phyloP scores from a whole-genome alignment of 30 jellyfish, hydroid and myxozoan species.

The Hydra vulgaris region DNA sequence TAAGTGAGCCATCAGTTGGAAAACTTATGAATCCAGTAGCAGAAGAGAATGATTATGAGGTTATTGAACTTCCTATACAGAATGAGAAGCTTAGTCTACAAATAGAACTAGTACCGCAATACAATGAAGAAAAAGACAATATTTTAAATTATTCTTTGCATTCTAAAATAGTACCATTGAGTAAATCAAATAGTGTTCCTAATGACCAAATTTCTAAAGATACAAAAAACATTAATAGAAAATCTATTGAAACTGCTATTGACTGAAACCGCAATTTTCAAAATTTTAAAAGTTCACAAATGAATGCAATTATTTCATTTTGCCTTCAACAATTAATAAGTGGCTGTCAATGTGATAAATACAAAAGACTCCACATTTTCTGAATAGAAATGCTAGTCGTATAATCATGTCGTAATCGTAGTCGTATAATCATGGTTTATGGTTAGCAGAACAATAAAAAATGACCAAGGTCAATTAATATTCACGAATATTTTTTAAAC shows the following conservation, averaged over 20 bases:
- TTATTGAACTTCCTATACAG: background rate
- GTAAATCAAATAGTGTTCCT: background rate
- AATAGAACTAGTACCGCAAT: background rate
- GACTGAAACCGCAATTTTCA: background rate
- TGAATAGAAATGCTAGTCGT: too few species aligned
- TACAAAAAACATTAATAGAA: background rate
- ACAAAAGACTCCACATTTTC: too few species aligned
- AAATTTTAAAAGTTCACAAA: background rate
- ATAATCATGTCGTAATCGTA: too few species aligned
- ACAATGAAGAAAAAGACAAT: background rate
- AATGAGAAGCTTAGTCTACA: background rate
- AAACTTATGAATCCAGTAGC: background rate
- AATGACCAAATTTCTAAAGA: background rate
- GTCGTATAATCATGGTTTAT: too few species aligned
- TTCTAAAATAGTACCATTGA: background rate
- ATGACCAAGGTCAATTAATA: too few species aligned
- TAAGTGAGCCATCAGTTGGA: constrained; percentile 16
- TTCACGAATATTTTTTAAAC: background rate
- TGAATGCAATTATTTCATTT: too few species aligned
- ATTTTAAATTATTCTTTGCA: background rate
- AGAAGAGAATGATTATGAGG: background rate
- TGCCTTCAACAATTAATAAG: too few species aligned
- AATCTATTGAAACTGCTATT: background rate
- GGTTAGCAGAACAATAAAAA: too few species aligned
- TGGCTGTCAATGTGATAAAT: background rate